Conservation (phyloP, 37 sponge, comb jelly and placozoan genomes). For the Axinella damicornis region DNA sequence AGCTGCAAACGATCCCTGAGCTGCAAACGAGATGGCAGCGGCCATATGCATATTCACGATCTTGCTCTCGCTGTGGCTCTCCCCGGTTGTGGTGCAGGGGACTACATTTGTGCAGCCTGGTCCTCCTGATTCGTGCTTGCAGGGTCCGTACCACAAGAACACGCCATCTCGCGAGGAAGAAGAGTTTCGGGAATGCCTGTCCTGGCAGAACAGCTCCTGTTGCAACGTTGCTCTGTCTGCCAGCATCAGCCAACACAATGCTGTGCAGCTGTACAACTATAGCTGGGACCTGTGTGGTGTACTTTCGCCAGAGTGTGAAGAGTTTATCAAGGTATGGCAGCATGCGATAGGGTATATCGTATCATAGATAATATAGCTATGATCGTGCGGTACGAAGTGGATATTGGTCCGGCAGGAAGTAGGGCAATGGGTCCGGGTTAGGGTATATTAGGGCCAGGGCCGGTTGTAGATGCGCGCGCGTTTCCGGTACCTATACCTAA, state of each 20-base stretch:
- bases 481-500: too few relatives aligned
- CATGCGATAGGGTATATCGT: too few relatives aligned
- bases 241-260: slow-evolving; percentile 17
- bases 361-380: too few relatives aligned
- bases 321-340: slow-evolving; percentile 26
- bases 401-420: too few relatives aligned
- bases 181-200: slow-evolving; percentile 47
- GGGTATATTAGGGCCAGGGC: too few relatives aligned
- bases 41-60: too few relatives aligned
- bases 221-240: slow-evolving; percentile 40
- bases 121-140: slow-evolving; percentile 37
- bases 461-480: too few relatives aligned
- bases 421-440: too few relatives aligned
- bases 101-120: neutral
- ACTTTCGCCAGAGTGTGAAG: slow-evolving; percentile 24
- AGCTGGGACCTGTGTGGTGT: slow-evolving; percentile 21
- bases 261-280: slow-evolving; percentile 33
- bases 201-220: slow-evolving; percentile 60
- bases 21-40: too few relatives aligned
- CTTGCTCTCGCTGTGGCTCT: neutral
- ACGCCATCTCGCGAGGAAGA: slow-evolving; percentile 41
- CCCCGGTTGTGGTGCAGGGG: neutral
- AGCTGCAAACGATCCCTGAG: too few relatives aligned
- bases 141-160: slow-evolving; percentile 57
- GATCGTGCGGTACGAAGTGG: too few relatives aligned